These are phyloP conservation scores for Capreolus pygargus DNA, from an alignment of 2,113 vertebrate genomes.

Conservation along the genomic window DNA sequence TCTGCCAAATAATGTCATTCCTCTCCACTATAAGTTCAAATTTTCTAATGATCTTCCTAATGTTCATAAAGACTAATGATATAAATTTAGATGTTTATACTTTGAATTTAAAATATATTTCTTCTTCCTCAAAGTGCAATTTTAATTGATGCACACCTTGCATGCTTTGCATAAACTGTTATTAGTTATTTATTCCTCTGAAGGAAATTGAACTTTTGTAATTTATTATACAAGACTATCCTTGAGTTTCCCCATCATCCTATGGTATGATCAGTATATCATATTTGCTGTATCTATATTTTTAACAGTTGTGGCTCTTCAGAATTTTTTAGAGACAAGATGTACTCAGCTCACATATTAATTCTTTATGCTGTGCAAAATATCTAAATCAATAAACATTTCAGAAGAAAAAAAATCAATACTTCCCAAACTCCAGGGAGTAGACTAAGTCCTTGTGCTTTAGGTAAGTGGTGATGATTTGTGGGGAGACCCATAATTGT, in stretches of 20 bases:
- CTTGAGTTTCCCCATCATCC: not conserved
- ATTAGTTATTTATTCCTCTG: conserved; percentile 27
- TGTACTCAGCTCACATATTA: conserved; percentile 57
- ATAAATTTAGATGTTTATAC: not conserved
- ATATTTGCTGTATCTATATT: conserved; percentile 35
- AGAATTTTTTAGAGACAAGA: conserved; percentile 60
- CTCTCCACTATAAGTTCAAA: not conserved
- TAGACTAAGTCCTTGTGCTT: conserved; percentile 51
- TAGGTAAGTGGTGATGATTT: conserved; percentile 61
- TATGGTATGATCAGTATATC: not conserved
- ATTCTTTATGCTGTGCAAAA: conserved; percentile 63
- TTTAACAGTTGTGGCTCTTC: conserved; percentile 56
- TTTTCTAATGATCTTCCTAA: not conserved
- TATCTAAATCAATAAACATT: conserved; percentile 81
- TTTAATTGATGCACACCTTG: not conserved
- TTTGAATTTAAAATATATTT: conserved; percentile 18
- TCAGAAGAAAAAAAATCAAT: conserved; percentile 64
- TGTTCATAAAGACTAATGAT: not conserved
- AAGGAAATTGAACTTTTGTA: not conserved
- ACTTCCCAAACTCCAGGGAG: conserved; percentile 46
- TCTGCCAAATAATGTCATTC: not conserved
- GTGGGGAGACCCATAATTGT: conserved; percentile 30
- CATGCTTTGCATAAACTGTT: not conserved
- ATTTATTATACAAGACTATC: conserved; percentile 8
- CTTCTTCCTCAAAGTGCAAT: not conserved